phyloP scores from a whole-genome alignment of 2,113 vertebrate genomes.

The Carassius gibelio region DNA sequence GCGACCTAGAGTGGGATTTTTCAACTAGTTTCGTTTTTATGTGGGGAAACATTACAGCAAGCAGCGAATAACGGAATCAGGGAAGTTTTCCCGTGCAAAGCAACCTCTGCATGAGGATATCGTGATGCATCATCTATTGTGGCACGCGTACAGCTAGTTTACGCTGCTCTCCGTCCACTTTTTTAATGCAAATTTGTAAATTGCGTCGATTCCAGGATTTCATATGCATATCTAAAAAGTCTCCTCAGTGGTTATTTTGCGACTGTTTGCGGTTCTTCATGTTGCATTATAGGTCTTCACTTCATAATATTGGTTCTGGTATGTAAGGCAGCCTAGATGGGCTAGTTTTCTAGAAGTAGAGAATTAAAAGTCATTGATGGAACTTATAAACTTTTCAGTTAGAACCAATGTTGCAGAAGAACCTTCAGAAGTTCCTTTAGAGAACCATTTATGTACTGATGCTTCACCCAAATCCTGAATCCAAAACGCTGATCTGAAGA shows the following conservation, averaged over 20 bases:
- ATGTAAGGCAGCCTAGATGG: neutral
- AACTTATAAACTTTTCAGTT: neutral
- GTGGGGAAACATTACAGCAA: neutral
- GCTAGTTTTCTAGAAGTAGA: neutral
- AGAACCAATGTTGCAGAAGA: neutral
- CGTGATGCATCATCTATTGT: neutral
- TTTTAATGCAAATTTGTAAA: neutral
- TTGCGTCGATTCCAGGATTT: neutral
- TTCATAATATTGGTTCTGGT: too few species aligned
- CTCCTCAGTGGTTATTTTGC: neutral
- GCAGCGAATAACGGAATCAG: neutral
- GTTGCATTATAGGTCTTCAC: too few species aligned
- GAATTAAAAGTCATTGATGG: neutral
- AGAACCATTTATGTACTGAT: neutral
- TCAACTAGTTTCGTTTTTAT: neutral
- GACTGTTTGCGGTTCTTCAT: neutral
- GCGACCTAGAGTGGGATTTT: slow-evolving; percentile 28
- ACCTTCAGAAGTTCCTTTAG: neutral
- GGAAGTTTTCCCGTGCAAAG: neutral
- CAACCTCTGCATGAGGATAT: neutral
- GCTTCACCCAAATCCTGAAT: neutral
- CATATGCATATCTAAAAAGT: neutral
- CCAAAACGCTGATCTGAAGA: too few species aligned
- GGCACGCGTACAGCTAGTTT: neutral
- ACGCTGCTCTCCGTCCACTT: neutral